Conservation (phyloP, 2,888 invertebrate species). For the Nemotelus pantherinus region DNA sequence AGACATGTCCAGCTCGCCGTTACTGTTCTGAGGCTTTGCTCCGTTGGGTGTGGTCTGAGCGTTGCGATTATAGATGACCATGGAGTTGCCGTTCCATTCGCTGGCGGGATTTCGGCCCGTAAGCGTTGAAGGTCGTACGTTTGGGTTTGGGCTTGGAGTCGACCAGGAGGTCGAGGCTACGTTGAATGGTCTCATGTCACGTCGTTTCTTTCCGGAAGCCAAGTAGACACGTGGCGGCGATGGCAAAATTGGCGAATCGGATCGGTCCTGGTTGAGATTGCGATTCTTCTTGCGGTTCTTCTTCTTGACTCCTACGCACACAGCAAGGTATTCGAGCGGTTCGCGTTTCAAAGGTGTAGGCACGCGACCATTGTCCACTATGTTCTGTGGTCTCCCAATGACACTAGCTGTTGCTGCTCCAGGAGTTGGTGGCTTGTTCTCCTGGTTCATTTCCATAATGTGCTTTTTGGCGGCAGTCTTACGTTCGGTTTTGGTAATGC, state of each 20-base stretch:
- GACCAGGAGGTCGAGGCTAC: constrained; percentile 54
- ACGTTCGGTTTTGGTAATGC: constrained; percentile 70
- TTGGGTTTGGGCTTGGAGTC: constrained; percentile 46
- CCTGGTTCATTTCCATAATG: constrained; percentile 61
- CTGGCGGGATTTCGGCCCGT: neutral
- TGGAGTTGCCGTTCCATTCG: constrained; percentile 77
- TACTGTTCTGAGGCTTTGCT: constrained; percentile 29
- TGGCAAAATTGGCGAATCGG: constrained; percentile 76
- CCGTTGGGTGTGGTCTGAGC: constrained; percentile 68
- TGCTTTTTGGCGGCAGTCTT: constrained; percentile 63
- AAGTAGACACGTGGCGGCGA: constrained; percentile 74
- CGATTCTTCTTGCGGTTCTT: constrained; percentile 76
- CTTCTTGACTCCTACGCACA: constrained; percentile 74
- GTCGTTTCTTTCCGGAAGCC: constrained; percentile 67
- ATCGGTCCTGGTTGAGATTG: constrained; percentile 69
- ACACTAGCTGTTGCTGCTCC: constrained; percentile 46
- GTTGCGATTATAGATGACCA: constrained; percentile 74
- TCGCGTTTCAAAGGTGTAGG: constrained; percentile 76
- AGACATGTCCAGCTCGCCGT: constrained; percentile 57
- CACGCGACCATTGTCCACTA: constrained; percentile 65
- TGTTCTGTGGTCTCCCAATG: constrained; percentile 53
- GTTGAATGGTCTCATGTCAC: constrained; percentile 70
- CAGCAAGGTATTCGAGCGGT: constrained; percentile 78
- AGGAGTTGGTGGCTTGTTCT: constrained; percentile 59
- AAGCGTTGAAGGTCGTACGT: constrained; percentile 49